Evolutionary conservation across 2,113 vertebrate species (phyloP).

Genomic region (Panurus biarmicus): DNA sequence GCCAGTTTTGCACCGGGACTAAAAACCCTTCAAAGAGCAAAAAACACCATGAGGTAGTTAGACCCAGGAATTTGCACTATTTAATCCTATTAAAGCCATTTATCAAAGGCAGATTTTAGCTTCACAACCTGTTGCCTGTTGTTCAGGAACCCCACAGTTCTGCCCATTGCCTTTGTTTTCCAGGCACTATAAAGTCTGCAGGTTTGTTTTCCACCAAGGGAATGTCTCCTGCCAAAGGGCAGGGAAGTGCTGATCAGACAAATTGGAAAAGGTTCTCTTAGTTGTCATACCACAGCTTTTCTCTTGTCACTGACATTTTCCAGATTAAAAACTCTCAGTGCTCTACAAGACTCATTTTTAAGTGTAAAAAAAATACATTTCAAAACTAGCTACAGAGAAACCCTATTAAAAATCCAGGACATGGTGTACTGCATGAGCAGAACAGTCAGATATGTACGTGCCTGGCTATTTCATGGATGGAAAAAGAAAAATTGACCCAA

Average conservation of each 20-base stretch:
- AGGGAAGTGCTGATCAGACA: neutral
- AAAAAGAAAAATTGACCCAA: slow-evolving; percentile 30
- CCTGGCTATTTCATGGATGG: slow-evolving; percentile 21
- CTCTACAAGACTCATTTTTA: neutral
- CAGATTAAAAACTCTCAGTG: neutral
- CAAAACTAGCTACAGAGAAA: neutral
- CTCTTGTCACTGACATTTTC: neutral
- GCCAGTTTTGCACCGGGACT: neutral
- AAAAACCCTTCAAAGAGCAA: neutral
- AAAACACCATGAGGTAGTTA: neutral
- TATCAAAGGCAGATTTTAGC: neutral
- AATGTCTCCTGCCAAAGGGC: neutral
- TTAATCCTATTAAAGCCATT: neutral
- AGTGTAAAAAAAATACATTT: neutral
- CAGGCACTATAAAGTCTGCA: neutral
- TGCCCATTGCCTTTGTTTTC: neutral
- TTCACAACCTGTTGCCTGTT: neutral
- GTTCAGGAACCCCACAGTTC: neutral
- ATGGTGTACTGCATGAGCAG: neutral
- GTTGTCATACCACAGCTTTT: neutral
- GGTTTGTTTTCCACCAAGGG: neutral
- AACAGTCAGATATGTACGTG: neutral
- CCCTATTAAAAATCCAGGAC: neutral
- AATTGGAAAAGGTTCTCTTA: neutral
- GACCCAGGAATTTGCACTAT: neutral